A percentile compares a stretch with the other conserved stretches of the same genome.
phyloP scores from a whole-genome alignment of 2,888 invertebrate genomes.

The Tachina lurida region DNA sequence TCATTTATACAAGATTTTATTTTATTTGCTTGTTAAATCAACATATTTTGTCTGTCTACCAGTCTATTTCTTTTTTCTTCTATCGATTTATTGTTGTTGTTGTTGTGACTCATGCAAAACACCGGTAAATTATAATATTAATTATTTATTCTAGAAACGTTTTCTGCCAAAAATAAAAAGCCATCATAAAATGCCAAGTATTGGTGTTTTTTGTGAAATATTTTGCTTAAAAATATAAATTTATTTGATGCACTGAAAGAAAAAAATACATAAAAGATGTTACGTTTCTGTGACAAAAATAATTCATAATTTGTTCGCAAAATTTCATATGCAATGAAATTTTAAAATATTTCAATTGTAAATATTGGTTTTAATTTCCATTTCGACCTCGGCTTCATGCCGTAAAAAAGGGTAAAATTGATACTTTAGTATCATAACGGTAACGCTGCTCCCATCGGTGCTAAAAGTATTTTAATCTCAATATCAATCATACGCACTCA shows the following conservation, averaged over 20 bases:
- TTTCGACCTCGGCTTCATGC: too few species aligned
- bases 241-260: conserved; percentile 32
- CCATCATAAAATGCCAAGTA: conserved; percentile 30
- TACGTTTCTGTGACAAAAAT: too few species aligned
- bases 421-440: too few species aligned
- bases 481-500: too few species aligned
- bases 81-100: conserved; percentile 8
- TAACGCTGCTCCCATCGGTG: too few species aligned
- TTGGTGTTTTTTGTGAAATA: neutral
- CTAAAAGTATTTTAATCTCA: too few species aligned
- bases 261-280: neutral
- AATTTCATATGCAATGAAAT: too few species aligned
- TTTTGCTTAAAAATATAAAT: conserved; percentile 39
- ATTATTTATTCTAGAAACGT: conserved; percentile 68
- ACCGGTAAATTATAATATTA: conserved; percentile 55
- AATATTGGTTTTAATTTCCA: too few species aligned
- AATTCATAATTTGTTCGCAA: too few species aligned
- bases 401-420: too few species aligned
- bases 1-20: conserved; percentile 23
- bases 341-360: too few species aligned
- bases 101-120: conserved; percentile 48
- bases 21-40: neutral
- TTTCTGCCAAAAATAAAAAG: conserved; percentile 48
- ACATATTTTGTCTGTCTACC: neutral
- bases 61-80: neutral